phyloP scores from a whole-genome alignment of 2,113 vertebrate species.

The human region DNA sequence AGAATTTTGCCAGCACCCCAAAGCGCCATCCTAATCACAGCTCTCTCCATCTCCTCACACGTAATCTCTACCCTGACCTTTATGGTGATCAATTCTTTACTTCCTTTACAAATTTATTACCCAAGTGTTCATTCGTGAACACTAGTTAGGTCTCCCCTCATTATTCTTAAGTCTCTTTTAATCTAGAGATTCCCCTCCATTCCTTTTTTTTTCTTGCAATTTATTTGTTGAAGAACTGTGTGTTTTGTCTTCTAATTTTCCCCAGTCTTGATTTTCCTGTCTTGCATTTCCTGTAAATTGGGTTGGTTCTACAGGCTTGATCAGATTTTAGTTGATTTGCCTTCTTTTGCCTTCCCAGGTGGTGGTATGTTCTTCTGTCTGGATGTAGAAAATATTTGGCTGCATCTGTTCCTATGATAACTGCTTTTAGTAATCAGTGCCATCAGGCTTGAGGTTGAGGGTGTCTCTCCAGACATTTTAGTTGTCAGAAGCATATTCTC shows the following conservation, averaged over 20 bases:
- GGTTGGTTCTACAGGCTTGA: neutral
- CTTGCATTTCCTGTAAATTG: neutral
- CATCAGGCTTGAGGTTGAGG: neutral
- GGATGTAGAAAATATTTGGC: neutral
- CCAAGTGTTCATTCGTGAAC: neutral
- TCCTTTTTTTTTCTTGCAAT: neutral
- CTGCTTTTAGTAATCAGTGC: neutral
- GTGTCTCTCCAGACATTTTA: neutral
- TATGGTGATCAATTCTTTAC: neutral
- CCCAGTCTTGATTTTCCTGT: neutral
- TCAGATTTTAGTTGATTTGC: constrained; percentile 21
- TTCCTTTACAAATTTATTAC: constrained; percentile 12
- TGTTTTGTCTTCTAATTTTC: neutral
- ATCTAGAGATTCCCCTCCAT: neutral
- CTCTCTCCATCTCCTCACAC: neutral
- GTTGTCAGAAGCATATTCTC: constrained; percentile 24
- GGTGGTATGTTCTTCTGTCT: neutral
- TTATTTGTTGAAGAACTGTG: constrained; percentile 3
- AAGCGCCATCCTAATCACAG: neutral
- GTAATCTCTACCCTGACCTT: neutral
- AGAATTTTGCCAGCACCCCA: neutral
- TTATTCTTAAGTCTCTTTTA: neutral
- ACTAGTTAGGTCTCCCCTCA: neutral
- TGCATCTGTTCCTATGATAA: neutral
- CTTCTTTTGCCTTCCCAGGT: neutral